Conservation (phyloP, 2,797 vertebrate genomes). For the Sphenodon punctatus region DNA sequence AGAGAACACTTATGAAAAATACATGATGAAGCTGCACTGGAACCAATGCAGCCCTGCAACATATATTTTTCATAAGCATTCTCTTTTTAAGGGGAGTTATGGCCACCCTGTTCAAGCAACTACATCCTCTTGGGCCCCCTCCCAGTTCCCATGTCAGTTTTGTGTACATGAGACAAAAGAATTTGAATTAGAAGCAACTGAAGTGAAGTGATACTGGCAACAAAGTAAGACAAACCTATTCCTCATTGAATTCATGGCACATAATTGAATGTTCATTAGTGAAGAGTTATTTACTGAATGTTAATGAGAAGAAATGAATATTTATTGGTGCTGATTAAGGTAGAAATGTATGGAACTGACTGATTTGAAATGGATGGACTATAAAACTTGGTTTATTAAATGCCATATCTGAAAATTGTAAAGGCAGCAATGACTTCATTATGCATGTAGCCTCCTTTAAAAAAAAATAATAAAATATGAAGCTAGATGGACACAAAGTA, state of each 20-base stretch:
- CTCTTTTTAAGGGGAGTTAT: no score
- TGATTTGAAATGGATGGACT: constrained; percentile 58
- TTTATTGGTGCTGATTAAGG: constrained; percentile 67
- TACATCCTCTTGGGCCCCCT: no score
- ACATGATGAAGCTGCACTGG: no score
- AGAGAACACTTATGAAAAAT: no score
- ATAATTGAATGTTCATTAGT: constrained; percentile 68
- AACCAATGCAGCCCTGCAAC: no score
- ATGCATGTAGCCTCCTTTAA: constrained; percentile 45
- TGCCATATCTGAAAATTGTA: constrained; percentile 19
- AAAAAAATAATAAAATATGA: neutral
- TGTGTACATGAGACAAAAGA: constrained; percentile 62
- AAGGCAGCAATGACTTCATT: constrained; percentile 31
- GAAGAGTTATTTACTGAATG: constrained; percentile 65
- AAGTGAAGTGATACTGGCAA: constrained; percentile 57
- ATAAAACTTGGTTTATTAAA: constrained; percentile 51
- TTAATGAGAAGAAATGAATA: constrained; percentile 70
- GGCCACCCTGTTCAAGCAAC: no score
- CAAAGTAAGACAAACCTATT: constrained; percentile 62
- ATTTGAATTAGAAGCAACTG: constrained; percentile 68
- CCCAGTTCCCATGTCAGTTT: no score
- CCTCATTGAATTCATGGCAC: constrained; percentile 51
- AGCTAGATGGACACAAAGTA: no score
- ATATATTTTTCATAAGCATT: no score
- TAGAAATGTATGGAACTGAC: constrained; percentile 60